Base-by-base conservation (phyloP, 2,888 invertebrate genomes). In the Polymixis flavicincta region DNA sequence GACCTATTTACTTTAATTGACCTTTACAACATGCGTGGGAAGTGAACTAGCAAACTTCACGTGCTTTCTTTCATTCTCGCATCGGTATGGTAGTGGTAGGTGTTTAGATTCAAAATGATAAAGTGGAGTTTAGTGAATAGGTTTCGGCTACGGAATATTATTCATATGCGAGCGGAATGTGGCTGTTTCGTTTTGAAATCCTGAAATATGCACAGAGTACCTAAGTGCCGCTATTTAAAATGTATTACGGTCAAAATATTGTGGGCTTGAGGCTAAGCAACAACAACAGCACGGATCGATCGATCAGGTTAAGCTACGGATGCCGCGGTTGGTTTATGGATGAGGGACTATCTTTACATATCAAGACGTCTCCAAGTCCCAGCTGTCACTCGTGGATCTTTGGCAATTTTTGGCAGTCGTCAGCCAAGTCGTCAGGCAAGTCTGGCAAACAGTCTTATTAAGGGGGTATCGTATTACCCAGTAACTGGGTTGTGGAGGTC, bases 1-100 rank as follows among this genome's bases (percentile, higher is more conserved):
- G 74, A 75, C 83, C 82, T 82, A 79, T 77, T 80, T 85, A 63
- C 72, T 72, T 74, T 85, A 79, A 84, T 82, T 82, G 84, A 85
- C 82, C 79, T 82, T 74, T 73, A 60, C 67, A 75, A 79, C 70
- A 72, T 48, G 72, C 74, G 85, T 70, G 76, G 74, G 74, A 79
- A 72, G 72, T 70, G 61, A 80, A 60, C 76, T 67, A 57, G 80
- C 73, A 77, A 83, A 73, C 67, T 71, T 63, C 71, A 71, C 66
- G 28, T 71, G 67, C 42, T 83, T 83, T 67, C 73, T 73, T 75
- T 83, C 32, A 52, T 64, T 83, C 64, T 63, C 28, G 55, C 32
- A 72, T 82, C 68, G 66, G 14, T 52, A 28, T 50, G 52, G 52
- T 67, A 32, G 55, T 50, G 52, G 42, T 67, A 32, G 55, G 37